A percentile compares a stretch with the other conserved stretches of the same genome.
These are phyloP conservation scores for Lissonota sp. DNA, from an alignment of 2,888 invertebrate species.

Conservation along the genomic window DNA sequence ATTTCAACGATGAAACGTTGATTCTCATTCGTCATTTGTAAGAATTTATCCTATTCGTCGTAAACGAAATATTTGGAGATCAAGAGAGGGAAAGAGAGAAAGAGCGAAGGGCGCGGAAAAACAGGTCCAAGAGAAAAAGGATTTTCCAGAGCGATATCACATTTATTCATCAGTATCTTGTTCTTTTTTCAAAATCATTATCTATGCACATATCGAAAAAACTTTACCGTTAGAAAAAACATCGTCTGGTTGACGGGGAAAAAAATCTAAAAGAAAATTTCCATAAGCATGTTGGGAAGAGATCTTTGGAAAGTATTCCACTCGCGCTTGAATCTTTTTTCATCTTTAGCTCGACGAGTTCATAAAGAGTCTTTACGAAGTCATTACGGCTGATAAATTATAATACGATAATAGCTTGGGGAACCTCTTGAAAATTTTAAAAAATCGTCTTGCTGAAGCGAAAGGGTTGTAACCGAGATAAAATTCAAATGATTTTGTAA, in stretches of 20 bases:
- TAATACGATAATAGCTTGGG: neutral
- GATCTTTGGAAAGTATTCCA: constrained; percentile 1
- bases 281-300: constrained; percentile 2
- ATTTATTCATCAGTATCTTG: constrained; percentile 46
- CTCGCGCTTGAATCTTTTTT: neutral
- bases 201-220: constrained; percentile 34
- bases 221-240: neutral
- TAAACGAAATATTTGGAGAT: constrained; percentile 15
- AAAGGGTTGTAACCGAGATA: neutral
- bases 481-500: constrained; percentile 6
- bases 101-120: neutral
- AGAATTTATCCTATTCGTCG: constrained; percentile 24
- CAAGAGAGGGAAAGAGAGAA: neutral
- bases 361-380: neutral
- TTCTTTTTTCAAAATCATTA: constrained; percentile 4
- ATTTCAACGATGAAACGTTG: constrained; percentile 13
- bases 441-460: neutral
- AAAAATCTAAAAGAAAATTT: neutral
- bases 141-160: neutral
- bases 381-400: constrained; percentile 2
- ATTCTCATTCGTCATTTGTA: constrained; percentile 44
- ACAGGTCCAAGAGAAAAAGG: neutral
- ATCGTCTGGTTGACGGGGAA: neutral
- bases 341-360: constrained; percentile 9
- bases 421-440: neutral